Percentiles rank a stretch among this genome's conserved stretches.
Evolutionary conservation across 2,797 vertebrate species (phyloP).

Genomic region (Mallotus villosus): DNA sequence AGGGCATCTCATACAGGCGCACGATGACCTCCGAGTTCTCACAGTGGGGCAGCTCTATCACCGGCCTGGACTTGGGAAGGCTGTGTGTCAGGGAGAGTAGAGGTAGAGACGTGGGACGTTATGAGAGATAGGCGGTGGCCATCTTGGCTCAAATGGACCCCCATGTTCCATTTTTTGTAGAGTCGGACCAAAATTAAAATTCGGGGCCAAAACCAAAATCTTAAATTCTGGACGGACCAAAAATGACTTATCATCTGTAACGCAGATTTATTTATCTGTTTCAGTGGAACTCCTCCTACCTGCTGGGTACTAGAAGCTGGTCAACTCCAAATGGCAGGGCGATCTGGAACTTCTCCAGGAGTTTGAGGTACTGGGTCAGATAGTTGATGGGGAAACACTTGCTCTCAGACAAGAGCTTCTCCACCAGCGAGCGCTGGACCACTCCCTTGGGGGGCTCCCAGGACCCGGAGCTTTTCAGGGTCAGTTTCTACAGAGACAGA

Average conservation of each 20-base stretch:
- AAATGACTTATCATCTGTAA: not conserved
- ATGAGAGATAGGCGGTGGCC: not conserved
- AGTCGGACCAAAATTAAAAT: too few relatives aligned
- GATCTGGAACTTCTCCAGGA: slow-evolving; percentile 96
- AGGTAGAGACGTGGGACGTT: not conserved
- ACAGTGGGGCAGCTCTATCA: slow-evolving; percentile 91
- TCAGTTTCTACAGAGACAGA: slow-evolving; percentile 78
- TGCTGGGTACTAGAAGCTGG: slow-evolving; percentile 91
- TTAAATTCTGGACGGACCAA: too few relatives aligned
- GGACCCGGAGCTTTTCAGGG: slow-evolving; percentile 75
- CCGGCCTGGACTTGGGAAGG: slow-evolving; percentile 87
- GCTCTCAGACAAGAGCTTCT: slow-evolving; percentile 84
- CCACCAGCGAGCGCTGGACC: slow-evolving; percentile 83
- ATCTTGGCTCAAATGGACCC: not conserved
- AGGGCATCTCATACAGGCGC: slow-evolving; percentile 94
- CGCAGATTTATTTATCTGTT: rapidly evolving
- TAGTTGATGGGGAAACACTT: slow-evolving; percentile 86
- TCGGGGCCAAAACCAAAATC: too few relatives aligned
- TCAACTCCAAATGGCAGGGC: slow-evolving; percentile 89
- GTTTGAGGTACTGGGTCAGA: slow-evolving; percentile 86
- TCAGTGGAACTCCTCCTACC: slow-evolving; percentile 63
- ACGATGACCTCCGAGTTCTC: slow-evolving; percentile 94
- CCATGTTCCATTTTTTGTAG: too few relatives aligned
- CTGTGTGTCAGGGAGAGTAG: slow-evolving; percentile 58
- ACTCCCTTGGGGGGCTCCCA: slow-evolving; percentile 85